A percentile compares a stretch with the other conserved stretches of the same genome.
These are phyloP conservation scores for Anarsia innoxiella DNA, from an alignment of 2,888 invertebrate species.

Conservation along the genomic window DNA sequence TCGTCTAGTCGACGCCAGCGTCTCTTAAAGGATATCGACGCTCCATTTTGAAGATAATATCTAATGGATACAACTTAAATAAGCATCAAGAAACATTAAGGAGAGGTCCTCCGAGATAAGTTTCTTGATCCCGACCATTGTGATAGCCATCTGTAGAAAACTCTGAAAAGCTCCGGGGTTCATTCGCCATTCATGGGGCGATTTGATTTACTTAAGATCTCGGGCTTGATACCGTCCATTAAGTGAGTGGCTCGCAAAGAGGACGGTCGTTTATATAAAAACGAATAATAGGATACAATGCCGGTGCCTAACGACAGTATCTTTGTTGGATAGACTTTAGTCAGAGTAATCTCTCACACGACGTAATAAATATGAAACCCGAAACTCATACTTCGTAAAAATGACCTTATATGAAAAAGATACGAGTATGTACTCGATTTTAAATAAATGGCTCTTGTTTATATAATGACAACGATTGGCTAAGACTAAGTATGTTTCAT, in stretches of 20 bases:
- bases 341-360: no score
- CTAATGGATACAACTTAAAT: conserved; percentile 65
- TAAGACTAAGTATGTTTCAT: no score
- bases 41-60: conserved; percentile 36
- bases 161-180: conserved; percentile 64
- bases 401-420: no score
- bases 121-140: conserved; percentile 66
- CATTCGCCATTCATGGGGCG: conserved; percentile 71
- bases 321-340: conserved; percentile 7
- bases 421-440: no score
- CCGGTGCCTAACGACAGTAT: no score
- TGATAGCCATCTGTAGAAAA: conserved; percentile 69
- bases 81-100: conserved; percentile 70
- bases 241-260: conserved; percentile 50
- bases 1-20: conserved; percentile 30
- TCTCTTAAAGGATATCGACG: neutral
- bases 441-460: no score
- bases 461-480: no score
- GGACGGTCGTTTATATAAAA: conserved; percentile 49
- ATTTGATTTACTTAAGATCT: conserved; percentile 76
- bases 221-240: conserved; percentile 66
- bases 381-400: no score
- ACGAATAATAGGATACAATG: conserved; percentile 43
- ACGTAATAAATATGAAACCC: no score
- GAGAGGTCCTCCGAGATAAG: conserved; percentile 59